Evolutionary conservation across 2,888 invertebrate species (phyloP).

Genomic region (Abrostola tripartita): DNA sequence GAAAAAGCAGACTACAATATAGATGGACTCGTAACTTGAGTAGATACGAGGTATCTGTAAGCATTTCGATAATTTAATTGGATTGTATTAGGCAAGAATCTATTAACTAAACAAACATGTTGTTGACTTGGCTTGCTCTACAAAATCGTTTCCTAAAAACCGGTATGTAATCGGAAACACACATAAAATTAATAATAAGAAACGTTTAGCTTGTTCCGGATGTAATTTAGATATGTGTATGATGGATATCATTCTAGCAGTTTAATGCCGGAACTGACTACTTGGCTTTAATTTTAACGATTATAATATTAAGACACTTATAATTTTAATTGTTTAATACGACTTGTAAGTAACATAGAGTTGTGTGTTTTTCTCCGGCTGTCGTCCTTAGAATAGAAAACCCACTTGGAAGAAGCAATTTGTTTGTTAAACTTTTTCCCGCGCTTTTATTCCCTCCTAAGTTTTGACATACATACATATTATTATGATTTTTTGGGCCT

Average conservation of each 20-base stretch:
- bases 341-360: slow-evolving; percentile 20
- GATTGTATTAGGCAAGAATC: neutral
- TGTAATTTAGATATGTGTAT: slow-evolving; percentile 28
- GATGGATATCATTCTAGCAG: slow-evolving; percentile 24
- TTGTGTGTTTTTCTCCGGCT: slow-evolving; percentile 26
- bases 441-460: too few relatives aligned
- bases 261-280: slow-evolving; percentile 44
- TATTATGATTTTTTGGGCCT: too few relatives aligned
- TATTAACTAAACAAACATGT: neutral
- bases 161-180: slow-evolving; percentile 10
- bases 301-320: slow-evolving; percentile 27
- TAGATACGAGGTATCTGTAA: too few relatives aligned
- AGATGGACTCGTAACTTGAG: too few relatives aligned
- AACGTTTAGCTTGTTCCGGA: slow-evolving; percentile 40
- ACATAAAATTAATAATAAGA: slow-evolving; percentile 18
- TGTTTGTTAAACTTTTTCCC: too few relatives aligned
- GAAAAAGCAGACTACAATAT: too few relatives aligned
- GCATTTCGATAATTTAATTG: too few relatives aligned
- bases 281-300: slow-evolving; percentile 38
- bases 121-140: neutral
- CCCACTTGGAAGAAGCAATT: too few relatives aligned
- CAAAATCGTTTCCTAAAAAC: slow-evolving; percentile 14
- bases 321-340: slow-evolving; percentile 32
- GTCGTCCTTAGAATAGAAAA: too few relatives aligned
- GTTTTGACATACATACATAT: too few relatives aligned